These are phyloP conservation scores for Eupsilia transversa DNA, from an alignment of 2,888 invertebrate species.

Conservation along the genomic window DNA sequence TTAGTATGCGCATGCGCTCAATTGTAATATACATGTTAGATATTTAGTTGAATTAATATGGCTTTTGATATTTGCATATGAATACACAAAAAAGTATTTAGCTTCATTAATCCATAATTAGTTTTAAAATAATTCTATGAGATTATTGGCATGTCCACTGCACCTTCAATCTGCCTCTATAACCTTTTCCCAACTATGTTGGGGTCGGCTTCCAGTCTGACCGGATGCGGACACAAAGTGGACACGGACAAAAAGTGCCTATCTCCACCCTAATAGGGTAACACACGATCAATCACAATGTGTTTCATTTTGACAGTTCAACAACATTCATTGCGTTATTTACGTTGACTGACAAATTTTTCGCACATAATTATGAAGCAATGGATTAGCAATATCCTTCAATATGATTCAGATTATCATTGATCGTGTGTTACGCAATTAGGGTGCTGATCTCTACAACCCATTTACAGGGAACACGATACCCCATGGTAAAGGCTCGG, in stretches of 20 bases:
- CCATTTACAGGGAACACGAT: not conserved
- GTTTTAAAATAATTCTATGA: not conserved
- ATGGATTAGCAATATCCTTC: no score
- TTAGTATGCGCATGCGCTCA: not conserved
- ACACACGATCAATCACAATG: no score
- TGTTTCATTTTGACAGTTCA: no score
- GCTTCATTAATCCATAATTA: not conserved
- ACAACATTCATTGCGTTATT: no score
- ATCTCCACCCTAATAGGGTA: no score
- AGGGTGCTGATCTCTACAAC: no score
- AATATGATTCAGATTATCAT: no score
- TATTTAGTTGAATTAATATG: slow-evolving; percentile 7
- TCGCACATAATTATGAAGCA: no score
- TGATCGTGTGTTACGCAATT: no score
- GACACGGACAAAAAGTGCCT: no score
- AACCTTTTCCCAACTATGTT: not conserved
- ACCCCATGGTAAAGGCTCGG: not conserved
- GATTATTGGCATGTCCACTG: not conserved
- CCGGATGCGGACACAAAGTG: no score
- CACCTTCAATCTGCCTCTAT: not conserved
- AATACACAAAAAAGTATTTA: not conserved
- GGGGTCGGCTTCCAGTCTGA: not conserved
- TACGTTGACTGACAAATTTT: no score
- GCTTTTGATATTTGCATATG: not conserved
- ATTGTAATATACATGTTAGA: not conserved